Evolutionary conservation across 2,113 vertebrate species (phyloP).

Genomic region (Myrmecophaga tridactyla): DNA sequence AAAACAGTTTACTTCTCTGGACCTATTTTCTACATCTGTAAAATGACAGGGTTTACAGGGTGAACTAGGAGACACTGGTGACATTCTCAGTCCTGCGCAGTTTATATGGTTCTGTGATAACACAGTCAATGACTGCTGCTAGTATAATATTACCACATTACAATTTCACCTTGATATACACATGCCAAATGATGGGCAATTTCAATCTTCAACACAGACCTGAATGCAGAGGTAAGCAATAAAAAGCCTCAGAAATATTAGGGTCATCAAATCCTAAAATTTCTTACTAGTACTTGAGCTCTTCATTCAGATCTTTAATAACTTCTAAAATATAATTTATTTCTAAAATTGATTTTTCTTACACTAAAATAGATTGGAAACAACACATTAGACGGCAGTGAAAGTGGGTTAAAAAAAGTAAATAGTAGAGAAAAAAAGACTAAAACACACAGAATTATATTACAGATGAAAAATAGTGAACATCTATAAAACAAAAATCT

Average conservation of each 20-base stretch:
- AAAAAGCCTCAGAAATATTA: constrained; percentile 47
- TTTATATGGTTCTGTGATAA: constrained; percentile 26
- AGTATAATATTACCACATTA: background rate
- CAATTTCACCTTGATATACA: constrained; percentile 11
- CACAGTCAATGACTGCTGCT: background rate
- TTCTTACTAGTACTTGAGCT: constrained; percentile 7
- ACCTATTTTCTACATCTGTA: background rate
- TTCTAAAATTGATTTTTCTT: constrained; percentile 9
- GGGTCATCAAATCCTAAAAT: background rate
- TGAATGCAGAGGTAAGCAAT: background rate
- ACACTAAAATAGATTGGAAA: constrained; percentile 14
- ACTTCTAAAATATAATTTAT: constrained; percentile 29
- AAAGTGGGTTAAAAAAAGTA: background rate
- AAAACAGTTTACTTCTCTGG: constrained; percentile 5
- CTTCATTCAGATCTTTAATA: constrained; percentile 13
- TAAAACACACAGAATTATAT: background rate
- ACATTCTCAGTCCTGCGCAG: background rate
- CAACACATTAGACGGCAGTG: background rate
- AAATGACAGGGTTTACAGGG: background rate
- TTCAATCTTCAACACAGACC: constrained; percentile 41
- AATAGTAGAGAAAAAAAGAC: background rate
- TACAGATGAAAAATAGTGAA: constrained; percentile 27
- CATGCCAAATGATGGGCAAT: background rate
- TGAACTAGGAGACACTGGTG: background rate
- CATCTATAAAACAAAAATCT: constrained; percentile 42